phyloP scores from a whole-genome alignment of 2,888 invertebrate species.

The Mayetiola destructor region DNA sequence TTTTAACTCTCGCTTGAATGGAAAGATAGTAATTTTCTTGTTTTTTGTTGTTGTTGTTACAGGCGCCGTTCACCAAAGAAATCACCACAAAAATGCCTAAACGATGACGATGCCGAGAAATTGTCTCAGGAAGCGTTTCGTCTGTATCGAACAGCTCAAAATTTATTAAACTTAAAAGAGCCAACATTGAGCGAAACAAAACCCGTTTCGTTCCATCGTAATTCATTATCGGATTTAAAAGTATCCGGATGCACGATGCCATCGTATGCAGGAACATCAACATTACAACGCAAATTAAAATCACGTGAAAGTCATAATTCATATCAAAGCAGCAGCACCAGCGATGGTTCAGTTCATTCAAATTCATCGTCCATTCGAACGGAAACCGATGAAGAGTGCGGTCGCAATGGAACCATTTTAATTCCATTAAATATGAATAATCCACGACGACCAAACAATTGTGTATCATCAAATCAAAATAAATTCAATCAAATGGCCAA shows the following conservation, averaged over 20 bases:
- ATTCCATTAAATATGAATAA: neutral
- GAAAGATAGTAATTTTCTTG: neutral
- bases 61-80: conserved; percentile 20
- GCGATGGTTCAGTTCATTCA: conserved; percentile 35
- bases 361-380: conserved; percentile 26
- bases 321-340: conserved; percentile 33
- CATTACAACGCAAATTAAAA: conserved; percentile 30
- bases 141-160: conserved; percentile 48
- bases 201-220: neutral
- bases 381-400: conserved; percentile 31
- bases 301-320: conserved; percentile 34
- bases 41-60: conserved; percentile 12
- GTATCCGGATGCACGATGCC: neutral
- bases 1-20: neutral
- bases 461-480: neutral
- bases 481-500: neutral
- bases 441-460: neutral
- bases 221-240: neutral
- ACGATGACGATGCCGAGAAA: conserved; percentile 45
- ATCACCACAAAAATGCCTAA: conserved; percentile 20
- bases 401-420: neutral
- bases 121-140: conserved; percentile 51
- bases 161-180: conserved; percentile 46
- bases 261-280: conserved; percentile 17
- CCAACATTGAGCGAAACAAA: conserved; percentile 39